A percentile compares a stretch with the other conserved stretches of the same genome.
Evolutionary conservation across 2,797 vertebrate genomes (phyloP).

Genomic region (Trachops cirrhosus): DNA sequence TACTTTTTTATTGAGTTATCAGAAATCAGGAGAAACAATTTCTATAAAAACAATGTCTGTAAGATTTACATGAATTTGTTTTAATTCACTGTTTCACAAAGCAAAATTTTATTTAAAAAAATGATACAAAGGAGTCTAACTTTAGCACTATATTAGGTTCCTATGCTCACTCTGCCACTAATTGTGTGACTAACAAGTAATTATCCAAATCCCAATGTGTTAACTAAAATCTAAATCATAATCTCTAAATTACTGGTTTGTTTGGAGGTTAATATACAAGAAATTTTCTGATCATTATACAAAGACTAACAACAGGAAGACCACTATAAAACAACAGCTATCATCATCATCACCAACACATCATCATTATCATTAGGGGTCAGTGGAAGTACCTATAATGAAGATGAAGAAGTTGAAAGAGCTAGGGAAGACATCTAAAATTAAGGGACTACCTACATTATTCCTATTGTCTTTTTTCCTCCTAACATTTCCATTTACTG

Average conservation of each 20-base stretch:
- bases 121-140: background rate
- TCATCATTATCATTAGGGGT: background rate
- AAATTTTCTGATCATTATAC: background rate
- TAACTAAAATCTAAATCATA: constrained; percentile 14
- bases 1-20: background rate
- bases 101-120: background rate
- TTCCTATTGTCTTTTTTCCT: background rate
- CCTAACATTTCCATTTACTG: background rate
- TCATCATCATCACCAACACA: background rate
- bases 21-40: constrained; percentile 5
- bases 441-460: background rate
- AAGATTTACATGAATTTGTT: background rate
- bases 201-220: background rate
- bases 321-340: background rate
- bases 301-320: background rate
- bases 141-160: background rate
- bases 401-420: background rate
- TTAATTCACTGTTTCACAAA: background rate
- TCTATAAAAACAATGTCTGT: background rate
- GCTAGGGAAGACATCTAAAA: background rate
- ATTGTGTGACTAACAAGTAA: background rate
- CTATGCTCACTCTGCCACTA: background rate
- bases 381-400: background rate
- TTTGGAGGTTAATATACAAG: background rate
- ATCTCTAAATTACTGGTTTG: background rate